Conservation (phyloP, 2,888 invertebrate species). For the Dermolepida albohirtum region DNA sequence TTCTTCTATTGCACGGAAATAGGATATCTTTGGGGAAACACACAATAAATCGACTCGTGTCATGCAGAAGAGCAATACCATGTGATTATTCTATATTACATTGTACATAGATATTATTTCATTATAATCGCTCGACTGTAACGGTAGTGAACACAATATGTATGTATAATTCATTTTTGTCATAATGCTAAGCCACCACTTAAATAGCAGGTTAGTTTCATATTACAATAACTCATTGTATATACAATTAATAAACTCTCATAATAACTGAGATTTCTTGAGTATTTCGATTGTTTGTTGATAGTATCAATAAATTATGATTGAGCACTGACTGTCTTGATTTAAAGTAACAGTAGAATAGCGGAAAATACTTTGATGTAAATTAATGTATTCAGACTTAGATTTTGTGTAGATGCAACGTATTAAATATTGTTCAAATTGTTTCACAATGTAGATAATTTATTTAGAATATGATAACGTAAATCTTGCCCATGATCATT, state of each 20-base stretch:
- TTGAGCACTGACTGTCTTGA: conserved; percentile 15
- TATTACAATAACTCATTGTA: conserved; percentile 33
- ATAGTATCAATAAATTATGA: conserved; percentile 19
- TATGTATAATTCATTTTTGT: conserved; percentile 34
- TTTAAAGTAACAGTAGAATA: conserved; percentile 2
- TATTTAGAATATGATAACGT: too few species aligned
- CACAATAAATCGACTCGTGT: conserved; percentile 26
- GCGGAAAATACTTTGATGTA: too few species aligned
- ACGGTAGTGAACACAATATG: conserved; percentile 30
- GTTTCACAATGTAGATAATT: too few species aligned
- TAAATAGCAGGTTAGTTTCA: conserved; percentile 37
- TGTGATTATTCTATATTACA: conserved; percentile 31
- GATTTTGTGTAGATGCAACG: too few species aligned
- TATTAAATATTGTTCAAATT: too few species aligned
- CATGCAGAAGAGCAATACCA: conserved; percentile 34
- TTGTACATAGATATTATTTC: conserved; percentile 35
- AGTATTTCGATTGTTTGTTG: conserved; percentile 20
- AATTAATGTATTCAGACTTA: too few species aligned
- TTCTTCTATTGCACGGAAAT: conserved; percentile 26
- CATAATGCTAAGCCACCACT: conserved; percentile 28
- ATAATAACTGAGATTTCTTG: conserved; percentile 18
- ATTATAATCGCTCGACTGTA: conserved; percentile 32
- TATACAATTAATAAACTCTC: conserved; percentile 31
- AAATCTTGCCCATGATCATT: too few species aligned
- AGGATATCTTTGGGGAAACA: conserved; percentile 31